These are phyloP conservation scores for Hafferia zeledoni DNA, from an alignment of 2,797 vertebrate genomes.

Conservation along the genomic window DNA sequence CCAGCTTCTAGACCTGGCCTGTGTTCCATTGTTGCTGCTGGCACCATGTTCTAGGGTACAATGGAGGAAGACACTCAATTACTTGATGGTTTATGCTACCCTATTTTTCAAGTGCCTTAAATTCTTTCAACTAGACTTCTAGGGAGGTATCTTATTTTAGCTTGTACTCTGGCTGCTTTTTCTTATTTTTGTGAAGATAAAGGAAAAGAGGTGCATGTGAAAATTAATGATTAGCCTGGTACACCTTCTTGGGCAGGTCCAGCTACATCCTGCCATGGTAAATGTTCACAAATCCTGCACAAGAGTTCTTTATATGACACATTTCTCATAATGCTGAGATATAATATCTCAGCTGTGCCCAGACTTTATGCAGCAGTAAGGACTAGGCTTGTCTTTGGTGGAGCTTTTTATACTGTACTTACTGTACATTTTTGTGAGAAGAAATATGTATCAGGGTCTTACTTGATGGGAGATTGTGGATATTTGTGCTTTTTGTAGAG, in stretches of 20 bases:
- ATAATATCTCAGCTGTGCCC: background rate
- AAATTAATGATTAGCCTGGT: background rate
- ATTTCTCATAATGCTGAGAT: slow-evolving; percentile 18
- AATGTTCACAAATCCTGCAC: slow-evolving; percentile 20
- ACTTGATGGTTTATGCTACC: accelerated
- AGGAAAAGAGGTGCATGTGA: background rate
- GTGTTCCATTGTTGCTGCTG: background rate
- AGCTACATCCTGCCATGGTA: background rate
- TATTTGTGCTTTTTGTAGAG: background rate
- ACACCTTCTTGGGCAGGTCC: background rate
- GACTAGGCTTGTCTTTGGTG: background rate
- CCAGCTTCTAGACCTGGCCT: background rate
- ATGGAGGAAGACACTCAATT: accelerated
- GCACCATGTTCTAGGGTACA: background rate
- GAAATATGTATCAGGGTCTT: background rate
- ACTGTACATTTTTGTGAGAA: background rate
- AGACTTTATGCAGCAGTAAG: background rate
- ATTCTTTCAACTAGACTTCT: background rate
- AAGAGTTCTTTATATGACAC: background rate
- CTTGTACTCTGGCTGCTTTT: background rate
- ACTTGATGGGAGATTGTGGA: background rate
- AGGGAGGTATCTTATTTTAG: background rate
- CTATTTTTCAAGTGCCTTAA: background rate
- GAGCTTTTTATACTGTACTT: background rate
- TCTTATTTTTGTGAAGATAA: background rate